These are phyloP conservation scores for Trinorchestia longiramus DNA, from an alignment of 1,140 invertebrate species.

Conservation along the genomic window DNA sequence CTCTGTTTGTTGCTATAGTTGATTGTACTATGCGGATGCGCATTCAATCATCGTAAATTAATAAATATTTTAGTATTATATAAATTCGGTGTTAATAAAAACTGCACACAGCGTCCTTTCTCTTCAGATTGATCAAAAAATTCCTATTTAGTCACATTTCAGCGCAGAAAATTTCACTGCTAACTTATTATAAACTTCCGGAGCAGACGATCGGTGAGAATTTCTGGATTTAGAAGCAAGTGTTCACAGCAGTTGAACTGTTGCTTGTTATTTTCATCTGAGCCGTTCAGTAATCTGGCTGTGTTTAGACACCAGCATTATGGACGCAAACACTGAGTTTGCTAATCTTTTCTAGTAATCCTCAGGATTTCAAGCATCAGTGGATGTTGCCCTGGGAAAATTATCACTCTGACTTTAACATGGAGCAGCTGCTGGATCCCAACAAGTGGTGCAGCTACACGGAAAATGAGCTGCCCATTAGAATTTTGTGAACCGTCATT, in stretches of 20 bases:
- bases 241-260: not conserved
- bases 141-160: not conserved
- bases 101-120: not conserved
- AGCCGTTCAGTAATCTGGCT: not conserved
- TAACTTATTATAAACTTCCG: not conserved
- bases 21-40: not conserved
- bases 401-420: not conserved
- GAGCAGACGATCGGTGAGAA: not conserved
- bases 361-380: not conserved
- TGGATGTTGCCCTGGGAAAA: not conserved
- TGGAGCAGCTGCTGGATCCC: too few species aligned
- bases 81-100: not conserved
- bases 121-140: not conserved
- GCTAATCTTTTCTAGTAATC: constrained; percentile 11
- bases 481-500: not conserved
- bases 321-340: not conserved
- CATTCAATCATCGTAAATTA: not conserved
- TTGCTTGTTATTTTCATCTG: not conserved
- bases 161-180: not conserved
- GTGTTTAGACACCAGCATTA: constrained; percentile 9
- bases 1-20: not conserved
- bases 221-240: not conserved
- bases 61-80: not conserved
- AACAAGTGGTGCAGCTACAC: too few species aligned
- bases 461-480: not conserved